These are phyloP conservation scores for Adelphocoris suturalis DNA, from an alignment of 2,888 invertebrate genomes.

Conservation along the genomic window DNA sequence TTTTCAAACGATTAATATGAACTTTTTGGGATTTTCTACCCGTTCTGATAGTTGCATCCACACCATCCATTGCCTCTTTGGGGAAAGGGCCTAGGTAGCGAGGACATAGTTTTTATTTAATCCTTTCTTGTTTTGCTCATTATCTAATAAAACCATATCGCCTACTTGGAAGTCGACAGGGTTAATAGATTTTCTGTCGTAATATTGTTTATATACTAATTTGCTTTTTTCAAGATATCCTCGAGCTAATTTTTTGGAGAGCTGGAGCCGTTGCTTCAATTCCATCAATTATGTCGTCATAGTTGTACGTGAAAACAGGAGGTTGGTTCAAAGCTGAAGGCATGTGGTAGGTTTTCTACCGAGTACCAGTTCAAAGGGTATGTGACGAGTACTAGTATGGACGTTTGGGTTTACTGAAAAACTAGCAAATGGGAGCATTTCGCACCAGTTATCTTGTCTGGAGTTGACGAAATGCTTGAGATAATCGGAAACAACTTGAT, in stretches of 20 bases:
- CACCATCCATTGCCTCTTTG: neutral
- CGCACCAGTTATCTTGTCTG: neutral
- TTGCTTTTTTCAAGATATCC: conserved; percentile 15
- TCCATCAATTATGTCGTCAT: conserved; percentile 30
- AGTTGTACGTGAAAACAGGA: neutral
- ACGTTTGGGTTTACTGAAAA: conserved; percentile 12
- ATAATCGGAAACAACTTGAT: neutral
- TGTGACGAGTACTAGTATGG: neutral
- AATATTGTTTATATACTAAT: neutral
- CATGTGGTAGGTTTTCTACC: neutral
- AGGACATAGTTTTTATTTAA: conserved; percentile 19
- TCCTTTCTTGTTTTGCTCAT: conserved; percentile 24
- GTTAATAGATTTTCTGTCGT: neutral
- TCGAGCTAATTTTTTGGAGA: neutral
- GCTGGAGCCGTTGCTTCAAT: neutral
- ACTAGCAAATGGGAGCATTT: neutral
- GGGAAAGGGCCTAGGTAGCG: neutral
- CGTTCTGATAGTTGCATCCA: neutral
- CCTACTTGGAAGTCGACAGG: neutral
- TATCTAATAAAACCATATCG: neutral
- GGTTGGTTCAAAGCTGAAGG: neutral
- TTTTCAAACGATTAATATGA: conserved; percentile 9
- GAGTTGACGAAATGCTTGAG: neutral
- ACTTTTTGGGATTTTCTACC: conserved; percentile 22
- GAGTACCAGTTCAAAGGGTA: conserved; percentile 18